Base-by-base conservation (phyloP, 2,888 invertebrate species). In the Catocala sponsa region DNA sequence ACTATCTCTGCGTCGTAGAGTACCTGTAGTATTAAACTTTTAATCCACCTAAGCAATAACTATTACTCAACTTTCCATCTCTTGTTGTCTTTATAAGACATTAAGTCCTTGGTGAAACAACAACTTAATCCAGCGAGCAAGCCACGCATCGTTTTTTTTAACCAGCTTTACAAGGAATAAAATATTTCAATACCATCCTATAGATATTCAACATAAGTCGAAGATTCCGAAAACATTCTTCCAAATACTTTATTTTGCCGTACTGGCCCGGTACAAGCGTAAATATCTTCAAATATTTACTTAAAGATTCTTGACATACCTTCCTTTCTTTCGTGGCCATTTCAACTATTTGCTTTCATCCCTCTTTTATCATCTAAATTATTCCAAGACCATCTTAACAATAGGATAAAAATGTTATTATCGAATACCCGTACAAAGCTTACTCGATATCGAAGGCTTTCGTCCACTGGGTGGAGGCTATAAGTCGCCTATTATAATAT, bases 321-420 rank as follows among this genome's bases (percentile, higher is more conserved):
- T 59, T 52, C 66, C 57, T 57, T 44, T 55, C 57, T 44, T 59
- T 38, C 15, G 46, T 51, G 58, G 68, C 63, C 59, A 63, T 59
- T 69, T 55, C 58, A 73, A 67, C 44, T 76, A 76, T 78, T 74
- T 63, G 68, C 79, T 72, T 80, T 76, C 64, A 72, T 67, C 70
- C 68, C 57, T 62, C 9, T 58, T 48, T 46, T 57, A 48, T 47
- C 50, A 15, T 48, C 12, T 42, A 54, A 66, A 51, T 63, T 43
- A 67, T 71, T 71, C 7, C 44, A 13, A 25, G 59, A 68, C 57
- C 59, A 64, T 73, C 50, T 15, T 47, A 57, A 60, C 55, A 50
- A 38, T 48, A 13, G 38, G 52, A 35, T 44, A 25, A 38, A 55
- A 46, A 55, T 44, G 12, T 32, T 52, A 0, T 50, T 57, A 53